Conservation (phyloP, 2,113 vertebrate genomes). For the Coturnix japonica region DNA sequence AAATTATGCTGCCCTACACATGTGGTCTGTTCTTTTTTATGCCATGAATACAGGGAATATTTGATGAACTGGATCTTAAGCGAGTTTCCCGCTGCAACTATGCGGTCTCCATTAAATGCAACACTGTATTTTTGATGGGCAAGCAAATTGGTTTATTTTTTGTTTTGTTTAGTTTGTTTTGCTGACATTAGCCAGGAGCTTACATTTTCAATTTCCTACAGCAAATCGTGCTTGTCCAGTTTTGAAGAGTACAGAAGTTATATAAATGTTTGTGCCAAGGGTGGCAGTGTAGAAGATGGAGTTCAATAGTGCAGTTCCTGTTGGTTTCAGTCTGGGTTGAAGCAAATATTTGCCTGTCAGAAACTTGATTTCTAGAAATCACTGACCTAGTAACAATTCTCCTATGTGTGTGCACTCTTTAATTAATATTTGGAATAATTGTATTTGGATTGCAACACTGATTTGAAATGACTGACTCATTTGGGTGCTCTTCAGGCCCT, state of each 20-base stretch:
- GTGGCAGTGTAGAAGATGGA: not conserved
- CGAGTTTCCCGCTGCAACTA: not conserved
- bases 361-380: not conserved
- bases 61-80: constrained; percentile 28
- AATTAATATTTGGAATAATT: not conserved
- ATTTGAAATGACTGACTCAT: not conserved
- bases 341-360: constrained; percentile 17
- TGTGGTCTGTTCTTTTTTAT: not conserved
- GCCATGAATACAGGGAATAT: constrained; percentile 1
- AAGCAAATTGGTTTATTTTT: constrained; percentile 18
- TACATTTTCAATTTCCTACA: constrained; percentile 52
- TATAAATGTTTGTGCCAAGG: not conserved
- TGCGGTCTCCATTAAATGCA: not conserved
- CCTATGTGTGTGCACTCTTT: not conserved
- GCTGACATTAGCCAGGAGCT: constrained; percentile 43
- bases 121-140: not conserved
- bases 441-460: not conserved
- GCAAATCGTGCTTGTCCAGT: constrained; percentile 54
- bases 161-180: not conserved
- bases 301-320: constrained; percentile 49
- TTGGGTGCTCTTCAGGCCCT: not conserved
- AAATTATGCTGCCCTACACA: not conserved
- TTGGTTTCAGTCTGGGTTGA: constrained; percentile 3
- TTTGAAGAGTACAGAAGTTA: constrained; percentile 10
- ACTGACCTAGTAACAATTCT: not conserved